Evolutionary conservation across 1,140 invertebrate genomes (phyloP), one percentile per base, ranked within the genome.

Genomic region (Calephelis nemesis): DNA sequence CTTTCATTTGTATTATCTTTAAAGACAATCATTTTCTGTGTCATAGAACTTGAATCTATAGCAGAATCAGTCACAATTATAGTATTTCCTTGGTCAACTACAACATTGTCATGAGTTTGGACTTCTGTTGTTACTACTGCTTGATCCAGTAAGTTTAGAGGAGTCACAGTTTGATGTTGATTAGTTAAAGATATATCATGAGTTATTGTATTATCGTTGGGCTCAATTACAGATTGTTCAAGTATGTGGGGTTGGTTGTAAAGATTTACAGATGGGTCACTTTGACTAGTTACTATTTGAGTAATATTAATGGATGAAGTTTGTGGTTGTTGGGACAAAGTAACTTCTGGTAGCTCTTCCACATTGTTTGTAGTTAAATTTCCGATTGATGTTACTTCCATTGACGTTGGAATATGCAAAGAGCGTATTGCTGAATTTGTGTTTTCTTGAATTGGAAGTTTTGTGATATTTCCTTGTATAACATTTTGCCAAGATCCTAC

Each of bases 401-500:
- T 68, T 42, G 74, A 62, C 68, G 73, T 47, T 47, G 62, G 58
- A 58, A 71, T 68, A 68, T 70, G 65, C 60, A 75, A 74, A 45
- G 70, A 69, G 70, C 77, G 74, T 63, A 85, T 62, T 65, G 77
- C 76, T 68, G 72, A 39, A 50, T 10, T 30, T 45, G 42, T 63
- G 62, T 15, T 71, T 48, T 42, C 75, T 63, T 69, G 67, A 68
- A 80, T 62, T n/a, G 77, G 71, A 62, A 82, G 62, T 68, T 69
- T 76, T 7, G 78, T 72, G 50, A 78, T 70, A 71, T 65, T 73
- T 68, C 74, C 70, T 62, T 77, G 73, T 45, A 78, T 63, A 75
- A 75, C 74, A 64, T 72, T 79, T 69, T 84, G 78, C 85, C 85
- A 89, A 45, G 75, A 63, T 67, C 78, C 75, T 47, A 77, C 72